Evolutionary conservation across 2,113 vertebrate species (phyloP).

Genomic region (Notarius lentiginosus): DNA sequence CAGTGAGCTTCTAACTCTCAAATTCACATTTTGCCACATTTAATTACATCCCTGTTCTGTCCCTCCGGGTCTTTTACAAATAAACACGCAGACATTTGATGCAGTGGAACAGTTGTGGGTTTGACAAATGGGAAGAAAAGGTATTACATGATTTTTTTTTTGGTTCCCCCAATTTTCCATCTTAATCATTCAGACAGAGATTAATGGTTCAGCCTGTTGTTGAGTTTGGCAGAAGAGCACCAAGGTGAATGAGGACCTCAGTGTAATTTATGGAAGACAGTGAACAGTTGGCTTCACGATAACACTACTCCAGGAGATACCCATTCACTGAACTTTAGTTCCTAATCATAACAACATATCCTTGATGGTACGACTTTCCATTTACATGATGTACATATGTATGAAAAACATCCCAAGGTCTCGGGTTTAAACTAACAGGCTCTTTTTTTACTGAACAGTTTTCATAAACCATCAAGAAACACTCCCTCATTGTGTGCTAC

Average conservation of each 20-base stretch:
- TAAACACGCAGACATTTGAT: background rate
- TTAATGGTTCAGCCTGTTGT: constrained; percentile 41
- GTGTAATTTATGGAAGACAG: background rate
- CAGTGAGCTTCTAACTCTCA: background rate
- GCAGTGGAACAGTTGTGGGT: background rate
- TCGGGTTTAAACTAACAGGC: constrained; percentile 28
- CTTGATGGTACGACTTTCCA: background rate
- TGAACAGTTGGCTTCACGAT: constrained; percentile 28
- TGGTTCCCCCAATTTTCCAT: constrained; percentile 2
- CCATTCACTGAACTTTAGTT: background rate
- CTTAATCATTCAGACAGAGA: constrained; percentile 33
- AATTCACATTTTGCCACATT: background rate
- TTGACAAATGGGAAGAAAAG: constrained; percentile 32
- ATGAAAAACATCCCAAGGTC: constrained; percentile 20
- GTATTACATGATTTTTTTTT: background rate
- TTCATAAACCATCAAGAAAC: constrained; percentile 45
- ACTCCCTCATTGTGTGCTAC: constrained; percentile 26
- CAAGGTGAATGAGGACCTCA: background rate
- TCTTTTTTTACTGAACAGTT: background rate
- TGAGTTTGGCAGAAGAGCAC: constrained; percentile 37
- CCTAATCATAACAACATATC: background rate
- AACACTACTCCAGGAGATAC: constrained; percentile 23
- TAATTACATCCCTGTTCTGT: background rate
- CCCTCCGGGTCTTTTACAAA: background rate
- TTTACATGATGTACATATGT: constrained; percentile 36